These are phyloP conservation scores for Urocitellus parryii DNA, from an alignment of 2,113 vertebrate species.

Conservation along the genomic window DNA sequence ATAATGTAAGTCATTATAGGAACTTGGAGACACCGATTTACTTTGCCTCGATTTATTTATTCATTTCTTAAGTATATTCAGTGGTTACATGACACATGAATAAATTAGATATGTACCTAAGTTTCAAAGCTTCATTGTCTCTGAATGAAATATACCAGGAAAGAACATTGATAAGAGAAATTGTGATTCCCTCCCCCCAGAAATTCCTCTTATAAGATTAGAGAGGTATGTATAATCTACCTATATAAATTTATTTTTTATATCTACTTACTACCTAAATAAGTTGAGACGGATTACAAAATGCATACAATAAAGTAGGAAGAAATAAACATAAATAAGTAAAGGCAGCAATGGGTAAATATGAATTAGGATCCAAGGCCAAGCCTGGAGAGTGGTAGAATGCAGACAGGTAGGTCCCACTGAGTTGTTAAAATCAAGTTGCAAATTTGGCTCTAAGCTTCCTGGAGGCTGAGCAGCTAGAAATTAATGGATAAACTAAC, in stretches of 20 bases:
- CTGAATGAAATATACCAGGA: neutral
- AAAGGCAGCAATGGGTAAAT: constrained; percentile 50
- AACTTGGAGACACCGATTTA: neutral
- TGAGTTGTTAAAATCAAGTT: constrained; percentile 46
- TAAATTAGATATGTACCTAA: neutral
- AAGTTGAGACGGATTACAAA: constrained; percentile 6
- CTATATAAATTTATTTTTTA: constrained; percentile 17
- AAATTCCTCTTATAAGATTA: constrained; percentile 32
- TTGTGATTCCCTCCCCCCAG: neutral
- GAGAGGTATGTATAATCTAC: neutral
- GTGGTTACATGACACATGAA: neutral
- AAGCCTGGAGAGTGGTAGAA: neutral
- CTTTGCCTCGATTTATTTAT: constrained; percentile 21
- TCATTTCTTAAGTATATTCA: neutral
- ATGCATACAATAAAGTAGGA: neutral
- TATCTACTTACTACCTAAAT: neutral
- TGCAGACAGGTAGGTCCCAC: neutral
- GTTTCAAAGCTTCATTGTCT: neutral
- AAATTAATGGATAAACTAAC: constrained; percentile 74
- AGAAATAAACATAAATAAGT: neutral
- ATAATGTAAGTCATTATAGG: neutral
- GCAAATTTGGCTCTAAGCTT: constrained; percentile 63
- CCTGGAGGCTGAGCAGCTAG: constrained; percentile 69
- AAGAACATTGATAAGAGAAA: neutral
- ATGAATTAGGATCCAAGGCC: constrained; percentile 32